Base-by-base conservation (phyloP, 2,797 vertebrate genomes). In the Lepilemur septentrionalis region DNA sequence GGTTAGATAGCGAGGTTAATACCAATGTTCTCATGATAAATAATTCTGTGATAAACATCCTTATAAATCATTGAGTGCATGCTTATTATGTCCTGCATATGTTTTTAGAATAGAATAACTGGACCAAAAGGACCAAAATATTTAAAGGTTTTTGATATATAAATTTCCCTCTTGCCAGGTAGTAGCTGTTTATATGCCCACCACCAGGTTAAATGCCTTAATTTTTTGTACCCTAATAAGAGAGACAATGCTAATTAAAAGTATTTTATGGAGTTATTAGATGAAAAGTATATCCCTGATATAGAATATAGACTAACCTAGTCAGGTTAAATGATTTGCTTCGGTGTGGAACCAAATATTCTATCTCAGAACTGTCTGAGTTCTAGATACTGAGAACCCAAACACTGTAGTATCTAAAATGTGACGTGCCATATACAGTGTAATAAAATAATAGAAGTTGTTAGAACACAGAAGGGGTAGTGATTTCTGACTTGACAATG, bases 261-360 rank as follows among this genome's bases (percentile, higher is more conserved):
- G 46, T 85, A 75, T 46, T 93, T 86, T 72, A 28, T 88, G 61
- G 93, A 82, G 65, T 67, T 46, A 4, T 93, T 93, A 85, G 41
- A 59, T 76, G 43, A 95, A 80, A 89, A 89, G 41, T 8, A 30
- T 25, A 94, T 32, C 41, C 30, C 4, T 41, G 18, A 52, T 70
- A 28, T 52, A 83, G 32, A 69, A 25, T 75, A 30, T 65, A 80
- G 76, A 50, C 14, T 59, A 72, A 85, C 43, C 15, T 72, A 18
- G 8, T 28, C n/a, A 89, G 5, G 32, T 41, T 72, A 70, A 87
- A 55, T 86, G 32, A 93, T 70, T 83, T 52, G 28, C 41, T 76
- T 57, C 78, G 55, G 25, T 50, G 32, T n/a, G 72, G n/a, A 43
- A 55, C 28, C 57, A 72, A 48, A 35, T 75, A 76, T 41, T 85